phyloP scores from a whole-genome alignment of 2,888 invertebrate genomes.

The Rosalia funebris region DNA sequence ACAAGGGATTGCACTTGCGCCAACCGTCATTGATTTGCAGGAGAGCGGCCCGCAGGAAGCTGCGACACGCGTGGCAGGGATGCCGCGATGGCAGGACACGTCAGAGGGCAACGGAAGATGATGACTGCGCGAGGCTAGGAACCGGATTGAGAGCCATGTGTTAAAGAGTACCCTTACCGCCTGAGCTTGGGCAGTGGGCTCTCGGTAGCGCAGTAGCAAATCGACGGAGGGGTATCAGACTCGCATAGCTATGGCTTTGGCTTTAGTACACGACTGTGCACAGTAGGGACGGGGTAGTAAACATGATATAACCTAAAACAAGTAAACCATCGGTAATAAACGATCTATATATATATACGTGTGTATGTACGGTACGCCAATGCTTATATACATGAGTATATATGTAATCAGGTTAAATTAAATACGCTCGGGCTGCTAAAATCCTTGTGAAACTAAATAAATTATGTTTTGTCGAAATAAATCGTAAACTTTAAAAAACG shows the following conservation, averaged over 20 bases:
- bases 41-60: constrained; percentile 51
- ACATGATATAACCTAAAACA: constrained; percentile 63
- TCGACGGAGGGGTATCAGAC: constrained; percentile 57
- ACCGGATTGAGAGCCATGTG: constrained; percentile 47
- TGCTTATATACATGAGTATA: constrained; percentile 56
- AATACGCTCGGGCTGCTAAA: constrained; percentile 39
- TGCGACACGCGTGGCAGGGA: constrained; percentile 52
- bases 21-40: constrained; percentile 61
- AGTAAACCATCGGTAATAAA: constrained; percentile 56
- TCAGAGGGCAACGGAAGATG: constrained; percentile 37
- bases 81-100: constrained; percentile 23
- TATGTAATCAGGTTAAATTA: constrained; percentile 41
- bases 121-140: constrained; percentile 35
- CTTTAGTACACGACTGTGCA: constrained; percentile 63
- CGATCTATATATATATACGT: constrained; percentile 61
- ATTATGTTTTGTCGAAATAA: constrained; percentile 42
- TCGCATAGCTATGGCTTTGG: constrained; percentile 56
- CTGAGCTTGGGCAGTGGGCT: constrained; percentile 55
- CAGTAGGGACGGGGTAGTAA: constrained; percentile 62
- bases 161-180: constrained; percentile 53
- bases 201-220: constrained; percentile 62
- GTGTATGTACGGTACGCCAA: constrained; percentile 56
- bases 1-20: constrained; percentile 60
- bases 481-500: constrained; percentile 44
- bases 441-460: constrained; percentile 38